Evolutionary conservation across 37 sponge, comb jelly and placozoan species (phyloP).

Genomic region (Bolinopsis microptera): DNA sequence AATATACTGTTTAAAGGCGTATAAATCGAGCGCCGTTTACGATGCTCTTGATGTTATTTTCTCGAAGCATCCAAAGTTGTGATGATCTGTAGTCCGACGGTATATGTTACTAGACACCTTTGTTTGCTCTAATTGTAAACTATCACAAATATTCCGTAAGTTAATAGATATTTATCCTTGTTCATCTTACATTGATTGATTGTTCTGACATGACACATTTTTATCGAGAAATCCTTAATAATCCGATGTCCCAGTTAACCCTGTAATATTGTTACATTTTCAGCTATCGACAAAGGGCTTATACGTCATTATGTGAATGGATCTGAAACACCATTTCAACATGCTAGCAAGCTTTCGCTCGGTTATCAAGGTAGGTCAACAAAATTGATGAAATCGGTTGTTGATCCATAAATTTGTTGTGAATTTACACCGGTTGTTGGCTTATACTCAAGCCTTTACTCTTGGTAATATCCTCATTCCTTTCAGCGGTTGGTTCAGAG

Average conservation of each 20-base stretch:
- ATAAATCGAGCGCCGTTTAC: too few species aligned
- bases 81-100: too few species aligned
- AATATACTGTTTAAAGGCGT: too few species aligned
- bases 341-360: background rate
- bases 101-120: constrained; percentile 34
- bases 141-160: constrained; percentile 52
- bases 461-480: too few species aligned
- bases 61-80: too few species aligned
- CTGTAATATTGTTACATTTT: background rate
- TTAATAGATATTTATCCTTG: background rate
- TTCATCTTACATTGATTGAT: too few species aligned
- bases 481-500: constrained; percentile 15
- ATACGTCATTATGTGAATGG: background rate
- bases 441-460: too few species aligned
- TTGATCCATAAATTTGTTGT: background rate
- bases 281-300: constrained; percentile 49
- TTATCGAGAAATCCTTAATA: background rate
- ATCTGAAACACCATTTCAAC: background rate
- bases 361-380: constrained; percentile 23
- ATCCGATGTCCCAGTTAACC: background rate
- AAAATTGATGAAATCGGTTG: background rate
- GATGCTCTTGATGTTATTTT: too few species aligned
- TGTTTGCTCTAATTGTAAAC: background rate
- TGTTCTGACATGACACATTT: too few species aligned
- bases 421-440: too few species aligned